phyloP scores from a whole-genome alignment of 2,888 invertebrate genomes.

The Quadroppia sp. region DNA sequence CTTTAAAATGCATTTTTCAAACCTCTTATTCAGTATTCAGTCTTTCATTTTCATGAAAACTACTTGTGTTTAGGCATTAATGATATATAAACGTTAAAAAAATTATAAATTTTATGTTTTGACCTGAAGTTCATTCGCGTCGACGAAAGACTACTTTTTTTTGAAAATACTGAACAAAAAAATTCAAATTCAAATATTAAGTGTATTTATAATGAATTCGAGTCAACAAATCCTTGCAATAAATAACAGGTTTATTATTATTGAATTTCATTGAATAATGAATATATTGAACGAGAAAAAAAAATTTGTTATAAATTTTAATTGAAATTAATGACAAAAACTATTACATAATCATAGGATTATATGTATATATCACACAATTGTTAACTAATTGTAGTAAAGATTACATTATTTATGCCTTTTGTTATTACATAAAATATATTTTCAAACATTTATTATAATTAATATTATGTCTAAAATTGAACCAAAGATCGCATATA shows the following conservation, averaged over 20 bases:
- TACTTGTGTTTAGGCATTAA: background rate
- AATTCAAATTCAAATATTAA: background rate
- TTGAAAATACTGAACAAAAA: background rate
- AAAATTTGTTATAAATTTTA: background rate
- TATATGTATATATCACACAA: background rate
- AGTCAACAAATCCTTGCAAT: background rate
- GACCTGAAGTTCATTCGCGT: background rate
- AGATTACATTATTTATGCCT: background rate
- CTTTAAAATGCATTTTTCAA: too few relatives aligned
- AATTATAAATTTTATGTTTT: background rate
- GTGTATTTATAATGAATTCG: background rate
- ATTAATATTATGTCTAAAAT: background rate
- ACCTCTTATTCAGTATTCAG: background rate
- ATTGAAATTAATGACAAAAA: background rate
- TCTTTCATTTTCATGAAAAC: too few relatives aligned
- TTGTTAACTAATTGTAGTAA: background rate
- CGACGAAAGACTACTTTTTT: background rate
- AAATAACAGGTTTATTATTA: constrained; percentile 1
- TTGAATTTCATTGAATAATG: background rate
- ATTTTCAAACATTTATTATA: background rate
- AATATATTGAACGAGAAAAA: background rate
- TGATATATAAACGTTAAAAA: background rate
- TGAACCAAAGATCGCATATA: too few relatives aligned
- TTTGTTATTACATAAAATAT: background rate
- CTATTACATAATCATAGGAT: background rate